Base-by-base conservation (phyloP, 2,888 invertebrate species). In the Eumerus sabulonum region DNA sequence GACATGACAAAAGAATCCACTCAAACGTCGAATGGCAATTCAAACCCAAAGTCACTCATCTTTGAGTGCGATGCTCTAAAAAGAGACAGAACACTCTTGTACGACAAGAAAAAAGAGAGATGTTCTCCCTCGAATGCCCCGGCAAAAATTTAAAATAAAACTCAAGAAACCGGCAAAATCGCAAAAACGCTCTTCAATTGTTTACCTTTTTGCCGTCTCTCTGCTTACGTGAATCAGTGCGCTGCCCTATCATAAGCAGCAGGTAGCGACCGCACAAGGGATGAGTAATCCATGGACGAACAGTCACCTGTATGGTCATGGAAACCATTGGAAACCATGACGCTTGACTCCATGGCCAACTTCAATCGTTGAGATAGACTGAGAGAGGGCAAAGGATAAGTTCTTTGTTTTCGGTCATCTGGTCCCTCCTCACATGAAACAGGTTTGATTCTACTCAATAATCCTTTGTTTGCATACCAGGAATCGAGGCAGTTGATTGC, bases 101-200 rank as follows among this genome's bases (percentile, higher is more conserved):
- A 27, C 27, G 2, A 27, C 27, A 27, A 27, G 2, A 2, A 27
- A 27, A 27, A 27, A 7, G 27, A 2, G 27, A 27, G 7, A 12
- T n/a, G 11, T 18, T 62, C 50, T 56, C 38, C 13, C 14, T 56
- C 48, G 42, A 14, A 1, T 19, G 12, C 13, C 9, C 9, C n/a
- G 13, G 7, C 14, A 51, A 35, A 11, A 54, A 64, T 18, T 54
- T 38, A 63, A 76, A 76, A 76, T 71, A 76, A 71, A 76, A 70
- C 27, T 1, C 18, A 63, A 38, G 44, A 7, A 59, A 71, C 64
- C 71, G 57, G 53, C 60, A 45, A 45, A 27, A 45, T 35, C 38
- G n/a, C 45, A 47, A 45, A 47, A 53, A 60, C 51, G 45, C 19
- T 60, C 40, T 27, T 40, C 12, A 11, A 48, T 60, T 70, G 70